Evolutionary conservation across 2,888 invertebrate genomes (phyloP), one percentile per base, ranked within the genome.

Genomic region (Cheilosia variabilis): DNA sequence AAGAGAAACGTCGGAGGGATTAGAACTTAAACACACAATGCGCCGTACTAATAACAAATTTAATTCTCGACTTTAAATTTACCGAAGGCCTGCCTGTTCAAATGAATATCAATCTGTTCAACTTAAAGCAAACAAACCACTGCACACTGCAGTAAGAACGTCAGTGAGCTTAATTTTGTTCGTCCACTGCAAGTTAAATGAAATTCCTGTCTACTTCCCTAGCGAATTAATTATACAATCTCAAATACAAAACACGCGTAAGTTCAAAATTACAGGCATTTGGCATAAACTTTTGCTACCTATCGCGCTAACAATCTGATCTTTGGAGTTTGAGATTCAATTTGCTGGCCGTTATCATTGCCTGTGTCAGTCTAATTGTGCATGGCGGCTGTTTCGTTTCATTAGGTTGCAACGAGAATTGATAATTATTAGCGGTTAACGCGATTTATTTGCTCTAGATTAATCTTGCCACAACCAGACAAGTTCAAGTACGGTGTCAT

Each of bases 401-500:
- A 43, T 57, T 53, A 37, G 31, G 50, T 5, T 65, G 19, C 58
- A 58, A 58, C 24, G 37, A 9, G 10, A 4, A 37, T 71, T 50
- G 7, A 19, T 50, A 13, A 37, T 65, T 22, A 47, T 52, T 62
- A 66, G 55, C 60, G 45, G 41, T 75, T 57, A 55, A 3, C 17
- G n/a, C 6, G n/a, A 63, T 22, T 68, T 0, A 57, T 17, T 62
- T 63, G 19, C 71, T 77, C 71, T 53, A 57, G 71, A 52, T 27
- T 55, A 52, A 57, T 55, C 73, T 68, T 7, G 53, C 17, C 53
- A 27, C 7, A 63, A 24, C 57, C 45, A 71, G 63, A 63, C 69
- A 71, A 77, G 81, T 77, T 81, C 63, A 81, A 81, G 81, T 45
- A 41, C 45, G 45, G 6, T 15, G 55, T 7, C 22, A 13, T 7